Conservation (phyloP, 1,140 invertebrate genomes). For the Drosophila bocqueti region DNA sequence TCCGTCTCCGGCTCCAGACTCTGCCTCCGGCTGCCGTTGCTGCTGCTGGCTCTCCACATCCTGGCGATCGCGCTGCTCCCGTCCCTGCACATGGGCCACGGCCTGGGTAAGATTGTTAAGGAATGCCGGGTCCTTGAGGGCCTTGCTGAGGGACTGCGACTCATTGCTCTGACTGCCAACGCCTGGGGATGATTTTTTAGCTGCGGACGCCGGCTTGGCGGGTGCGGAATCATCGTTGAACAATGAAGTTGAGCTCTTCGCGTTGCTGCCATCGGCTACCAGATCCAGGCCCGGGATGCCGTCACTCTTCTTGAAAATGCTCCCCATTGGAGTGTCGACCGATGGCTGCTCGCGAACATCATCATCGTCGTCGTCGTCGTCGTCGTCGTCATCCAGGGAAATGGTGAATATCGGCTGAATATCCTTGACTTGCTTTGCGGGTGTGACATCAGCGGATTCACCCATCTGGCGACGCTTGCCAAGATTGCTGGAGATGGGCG, state of each 20-base stretch:
- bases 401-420: constrained; percentile 54
- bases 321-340: constrained; percentile 53
- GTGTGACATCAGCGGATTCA: not conserved
- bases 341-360: not conserved
- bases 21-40: not conserved
- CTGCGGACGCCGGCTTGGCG: not conserved
- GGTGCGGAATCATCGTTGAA: constrained; percentile 40
- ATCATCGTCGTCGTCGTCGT: constrained; percentile 39
- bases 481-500: not conserved
- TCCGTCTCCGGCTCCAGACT: constrained; percentile 4
- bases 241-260: constrained; percentile 58
- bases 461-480: constrained; percentile 52
- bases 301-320: constrained; percentile 77
- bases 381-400: constrained; percentile 69
- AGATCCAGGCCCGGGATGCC: constrained; percentile 89
- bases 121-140: constrained; percentile 71
- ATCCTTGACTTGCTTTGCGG: constrained; percentile 49
- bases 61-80: constrained; percentile 31
- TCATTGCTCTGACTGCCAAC: constrained; percentile 14
- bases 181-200: not conserved
- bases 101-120: constrained; percentile 71
- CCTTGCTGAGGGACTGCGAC: constrained; percentile 62
- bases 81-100: constrained; percentile 61
- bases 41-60: constrained; percentile 8
- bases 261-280: constrained; percentile 69